Base-by-base conservation (phyloP, 2,113 vertebrate species). In the Xenotilapia leptura region DNA sequence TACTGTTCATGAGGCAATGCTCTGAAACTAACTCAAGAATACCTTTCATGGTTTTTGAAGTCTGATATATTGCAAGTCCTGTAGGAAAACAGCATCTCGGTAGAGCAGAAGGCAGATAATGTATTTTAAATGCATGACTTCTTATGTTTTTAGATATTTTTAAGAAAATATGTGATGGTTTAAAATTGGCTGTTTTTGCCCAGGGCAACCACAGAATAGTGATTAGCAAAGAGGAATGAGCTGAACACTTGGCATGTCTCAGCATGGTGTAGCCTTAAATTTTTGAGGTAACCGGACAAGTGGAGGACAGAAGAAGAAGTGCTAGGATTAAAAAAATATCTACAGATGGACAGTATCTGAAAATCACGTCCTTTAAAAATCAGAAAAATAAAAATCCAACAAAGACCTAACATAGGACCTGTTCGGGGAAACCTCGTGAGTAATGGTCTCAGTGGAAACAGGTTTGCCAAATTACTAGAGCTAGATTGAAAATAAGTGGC, bases 201-300 rank as follows among this genome's bases (percentile, higher is more conserved):
- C 19, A 73, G 68, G 33, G 68, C 58, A 62, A 36, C 4, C 58
- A 36, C 58, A 62, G 58, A 7, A 62, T 62, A 36, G 31, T 36
- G 15, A 62, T 62, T 62, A 62, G 28, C 58, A 62, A 62, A 62
- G 28, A 0, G 58, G 17, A 36, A 62, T 62, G 31, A 62, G 31
- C 3, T 36, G 31, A n/a, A 62, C 9, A 62, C 31, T n/a, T 62
- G 58, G 6, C 17, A 62, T 62, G 58, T 62, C 58, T 62, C 31
- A 36, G 58, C 58, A 62, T 7, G 6, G 58, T 36, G 58, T 36
- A 62, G 58, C 31, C 58, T 12, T 62, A 36, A 3, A 62, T n/a
- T 1, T 62, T 0, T 36, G 31, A n/a, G 31, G 58, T 12, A 62
- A 19, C 15, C 6, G 0, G 58, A 33, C 15, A 62, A 62, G 58